Percentiles rank a stretch among this genome's conserved stretches.
phyloP scores from a whole-genome alignment of 92 coral and sea anemone species.

The Epizoanthus rinbou region DNA sequence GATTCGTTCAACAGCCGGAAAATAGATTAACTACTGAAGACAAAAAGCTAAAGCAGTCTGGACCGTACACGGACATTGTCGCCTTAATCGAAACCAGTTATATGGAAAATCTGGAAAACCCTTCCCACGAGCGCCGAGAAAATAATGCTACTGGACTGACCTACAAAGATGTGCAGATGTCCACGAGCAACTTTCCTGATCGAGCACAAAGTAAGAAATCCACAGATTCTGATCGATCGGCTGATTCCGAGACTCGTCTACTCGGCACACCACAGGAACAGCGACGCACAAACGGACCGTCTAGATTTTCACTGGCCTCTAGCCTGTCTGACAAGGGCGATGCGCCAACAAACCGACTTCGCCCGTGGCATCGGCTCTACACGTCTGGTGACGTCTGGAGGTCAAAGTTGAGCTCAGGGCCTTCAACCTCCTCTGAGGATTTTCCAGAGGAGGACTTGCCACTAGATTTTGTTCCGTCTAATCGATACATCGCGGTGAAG shows the following conservation, averaged over 20 bases:
- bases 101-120: slow-evolving; percentile 7
- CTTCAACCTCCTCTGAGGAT: slow-evolving; percentile 29
- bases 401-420: slow-evolving; percentile 24
- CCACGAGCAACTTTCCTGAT: neutral
- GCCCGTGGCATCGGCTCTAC: slow-evolving; percentile 41
- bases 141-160: slow-evolving; percentile 17
- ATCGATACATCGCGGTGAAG: slow-evolving; percentile 40
- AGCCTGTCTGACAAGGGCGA: slow-evolving; percentile 11
- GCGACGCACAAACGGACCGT: slow-evolving; percentile 37
- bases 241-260: slow-evolving; percentile 35
- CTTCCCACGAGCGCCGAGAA: neutral
- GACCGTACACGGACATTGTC: slow-evolving; percentile 30
- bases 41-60: neutral
- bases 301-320: slow-evolving; percentile 12
- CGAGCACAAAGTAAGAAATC: slow-evolving; percentile 32
- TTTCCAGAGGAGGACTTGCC: slow-evolving; percentile 14
- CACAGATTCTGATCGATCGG: slow-evolving; percentile 38
- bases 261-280: slow-evolving; percentile 32
- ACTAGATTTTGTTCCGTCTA: slow-evolving; percentile 21
- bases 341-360: slow-evolving; percentile 14
- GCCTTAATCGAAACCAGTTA: slow-evolving; percentile 41
- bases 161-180: slow-evolving; percentile 37
- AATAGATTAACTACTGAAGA: slow-evolving; percentile 16
- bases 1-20: neutral
- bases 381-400: slow-evolving; percentile 21